A percentile compares a stretch with the other conserved stretches of the same genome.
Conservation (phyloP, 1,140 invertebrate species). For the Sycophila sp. region DNA sequence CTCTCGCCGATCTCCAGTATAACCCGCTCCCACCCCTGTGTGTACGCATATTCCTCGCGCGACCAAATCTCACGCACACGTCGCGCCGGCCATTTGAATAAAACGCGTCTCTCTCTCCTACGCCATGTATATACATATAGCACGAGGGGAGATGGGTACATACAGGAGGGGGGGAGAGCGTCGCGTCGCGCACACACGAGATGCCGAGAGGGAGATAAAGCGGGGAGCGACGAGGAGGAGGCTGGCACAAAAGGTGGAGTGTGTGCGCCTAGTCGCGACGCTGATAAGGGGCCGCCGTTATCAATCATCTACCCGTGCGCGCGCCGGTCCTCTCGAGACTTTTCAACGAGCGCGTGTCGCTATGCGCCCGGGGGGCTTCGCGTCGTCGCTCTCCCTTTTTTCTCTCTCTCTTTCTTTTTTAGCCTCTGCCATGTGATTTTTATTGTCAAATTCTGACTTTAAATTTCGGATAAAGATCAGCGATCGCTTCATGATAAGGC, state of each 20-base stretch:
- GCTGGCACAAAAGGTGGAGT: too few relatives aligned
- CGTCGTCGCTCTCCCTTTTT: too few relatives aligned
- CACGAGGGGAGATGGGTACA: neutral
- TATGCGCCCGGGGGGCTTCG: too few relatives aligned
- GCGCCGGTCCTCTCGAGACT: too few relatives aligned
- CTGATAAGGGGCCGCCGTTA: too few relatives aligned
- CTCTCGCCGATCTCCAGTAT: neutral
- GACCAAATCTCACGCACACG: neutral
- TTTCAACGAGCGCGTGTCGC: too few relatives aligned
- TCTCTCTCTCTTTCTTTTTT: too few relatives aligned
- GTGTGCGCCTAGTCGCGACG: conserved; percentile 37
- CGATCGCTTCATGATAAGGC: too few relatives aligned
- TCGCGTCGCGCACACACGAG: conserved; percentile 17
- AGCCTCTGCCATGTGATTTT: too few relatives aligned
- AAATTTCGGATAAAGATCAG: too few relatives aligned
- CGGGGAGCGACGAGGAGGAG: neutral
- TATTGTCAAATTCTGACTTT: too few relatives aligned
- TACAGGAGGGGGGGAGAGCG: neutral
- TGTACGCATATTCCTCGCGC: neutral
- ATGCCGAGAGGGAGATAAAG: conserved; percentile 40
- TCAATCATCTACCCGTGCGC: too few relatives aligned
- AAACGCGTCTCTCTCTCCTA: neutral
- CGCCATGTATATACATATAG: neutral
- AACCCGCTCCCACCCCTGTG: neutral
- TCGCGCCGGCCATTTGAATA: conserved; percentile 7